phyloP scores from a whole-genome alignment of 2,113 vertebrate species.

The Falco punctatus region DNA sequence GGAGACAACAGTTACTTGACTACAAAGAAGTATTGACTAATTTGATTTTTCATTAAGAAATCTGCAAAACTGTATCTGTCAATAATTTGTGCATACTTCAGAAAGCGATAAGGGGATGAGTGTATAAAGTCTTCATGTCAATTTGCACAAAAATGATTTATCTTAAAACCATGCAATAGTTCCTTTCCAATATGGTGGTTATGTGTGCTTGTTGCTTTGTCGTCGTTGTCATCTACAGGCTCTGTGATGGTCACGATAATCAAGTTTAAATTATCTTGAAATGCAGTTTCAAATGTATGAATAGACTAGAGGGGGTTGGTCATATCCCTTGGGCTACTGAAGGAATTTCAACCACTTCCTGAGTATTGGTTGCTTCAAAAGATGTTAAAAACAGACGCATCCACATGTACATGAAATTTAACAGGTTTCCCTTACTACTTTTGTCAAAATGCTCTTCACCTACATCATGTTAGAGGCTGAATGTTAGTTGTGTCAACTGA shows the following conservation, averaged over 20 bases:
- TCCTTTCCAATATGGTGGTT: neutral
- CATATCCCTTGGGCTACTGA: neutral
- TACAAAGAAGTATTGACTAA: neutral
- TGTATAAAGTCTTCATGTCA: neutral
- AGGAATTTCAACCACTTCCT: neutral
- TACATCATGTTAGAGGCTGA: neutral
- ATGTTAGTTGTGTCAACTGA: neutral
- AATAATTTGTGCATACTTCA: neutral
- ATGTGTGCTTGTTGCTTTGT: conserved; percentile 20
- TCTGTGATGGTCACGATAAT: neutral
- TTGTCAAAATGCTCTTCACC: neutral
- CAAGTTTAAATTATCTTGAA: neutral
- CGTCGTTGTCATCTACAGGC: neutral
- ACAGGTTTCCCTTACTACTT: neutral
- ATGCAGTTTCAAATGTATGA: neutral
- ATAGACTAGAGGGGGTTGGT: neutral
- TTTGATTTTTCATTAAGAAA: neutral
- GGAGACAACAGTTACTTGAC: neutral
- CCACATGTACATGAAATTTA: accelerated
- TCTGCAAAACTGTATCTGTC: neutral
- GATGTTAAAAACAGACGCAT: neutral
- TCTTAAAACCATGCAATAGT: neutral
- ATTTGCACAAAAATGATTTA: neutral
- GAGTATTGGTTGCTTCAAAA: neutral
- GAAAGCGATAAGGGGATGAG: neutral